Percentiles rank a stretch among this genome's conserved stretches.
Evolutionary conservation across 1,140 invertebrate genomes (phyloP).

Genomic region (Plectrocnemia conspersa): DNA sequence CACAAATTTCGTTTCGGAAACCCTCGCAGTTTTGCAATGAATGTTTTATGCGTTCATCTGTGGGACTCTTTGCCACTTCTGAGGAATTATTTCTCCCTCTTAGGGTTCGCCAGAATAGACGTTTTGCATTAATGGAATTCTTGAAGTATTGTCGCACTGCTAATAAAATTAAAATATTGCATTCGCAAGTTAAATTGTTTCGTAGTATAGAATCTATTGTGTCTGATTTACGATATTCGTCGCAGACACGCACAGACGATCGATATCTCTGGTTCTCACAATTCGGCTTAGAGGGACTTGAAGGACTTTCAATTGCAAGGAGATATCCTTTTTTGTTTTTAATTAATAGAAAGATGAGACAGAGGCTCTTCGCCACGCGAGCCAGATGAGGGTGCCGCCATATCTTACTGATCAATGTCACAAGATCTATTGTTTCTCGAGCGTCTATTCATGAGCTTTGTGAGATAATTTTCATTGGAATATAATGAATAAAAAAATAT

Average conservation of each 20-base stretch:
- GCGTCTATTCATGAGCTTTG: constrained; percentile 22
- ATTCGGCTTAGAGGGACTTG: too few relatives aligned
- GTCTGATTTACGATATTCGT: too few relatives aligned
- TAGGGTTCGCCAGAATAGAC: too few relatives aligned
- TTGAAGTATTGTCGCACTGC: too few relatives aligned
- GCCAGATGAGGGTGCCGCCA: constrained; percentile 31
- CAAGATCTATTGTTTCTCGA: constrained; percentile 31
- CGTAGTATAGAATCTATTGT: too few relatives aligned
- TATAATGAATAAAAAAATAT: background rate
- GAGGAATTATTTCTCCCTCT: constrained; percentile 13
- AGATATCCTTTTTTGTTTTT: constrained; percentile 30
- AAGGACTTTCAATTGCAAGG: constrained; percentile 21
- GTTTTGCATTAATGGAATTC: too few relatives aligned
- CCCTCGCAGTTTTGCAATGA: constrained; percentile 31
- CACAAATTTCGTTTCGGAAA: constrained; percentile 33
- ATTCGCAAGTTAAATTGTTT: too few relatives aligned
- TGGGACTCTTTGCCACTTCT: constrained; percentile 7
- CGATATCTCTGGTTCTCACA: too few relatives aligned
- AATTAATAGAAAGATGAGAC: too few relatives aligned
- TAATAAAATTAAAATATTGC: too few relatives aligned
- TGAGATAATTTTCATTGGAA: constrained; percentile 7
- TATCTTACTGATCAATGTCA: constrained; percentile 35
- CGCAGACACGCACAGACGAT: too few relatives aligned
- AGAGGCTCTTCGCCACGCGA: constrained; percentile 26
- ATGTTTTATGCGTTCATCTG: constrained; percentile 33